A percentile compares a stretch with the other conserved stretches of the same genome.
These are phyloP conservation scores for Saguinus imperator DNA, from an alignment of 2,113 vertebrate species.

Conservation along the genomic window DNA sequence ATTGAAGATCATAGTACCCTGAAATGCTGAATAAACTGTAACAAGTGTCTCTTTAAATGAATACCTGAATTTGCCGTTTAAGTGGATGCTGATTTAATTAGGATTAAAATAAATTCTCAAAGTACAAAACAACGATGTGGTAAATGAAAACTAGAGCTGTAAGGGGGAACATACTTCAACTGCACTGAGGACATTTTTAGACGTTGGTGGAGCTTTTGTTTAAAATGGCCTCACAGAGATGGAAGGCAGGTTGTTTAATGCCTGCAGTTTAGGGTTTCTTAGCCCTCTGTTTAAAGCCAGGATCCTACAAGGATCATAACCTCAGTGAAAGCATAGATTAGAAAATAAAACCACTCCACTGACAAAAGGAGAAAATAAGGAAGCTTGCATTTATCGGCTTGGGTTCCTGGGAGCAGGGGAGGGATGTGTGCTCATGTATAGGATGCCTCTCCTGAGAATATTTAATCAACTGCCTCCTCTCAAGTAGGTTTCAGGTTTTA, in stretches of 20 bases:
- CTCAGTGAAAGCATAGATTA: neutral
- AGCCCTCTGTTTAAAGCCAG: neutral
- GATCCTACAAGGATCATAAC: conserved; percentile 2
- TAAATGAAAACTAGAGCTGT: neutral
- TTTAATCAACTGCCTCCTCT: neutral
- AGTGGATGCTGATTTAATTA: neutral
- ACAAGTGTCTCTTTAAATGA: neutral
- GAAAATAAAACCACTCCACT: neutral
- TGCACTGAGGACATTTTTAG: conserved; percentile 12
- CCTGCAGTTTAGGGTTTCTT: neutral
- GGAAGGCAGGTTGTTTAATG: neutral
- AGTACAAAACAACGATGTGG: neutral
- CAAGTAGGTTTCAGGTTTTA: conserved; percentile 9
- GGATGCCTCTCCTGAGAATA: neutral
- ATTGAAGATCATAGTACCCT: neutral
- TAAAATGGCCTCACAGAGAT: neutral
- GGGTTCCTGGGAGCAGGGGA: neutral
- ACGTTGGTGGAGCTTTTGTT: neutral
- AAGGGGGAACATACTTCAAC: neutral
- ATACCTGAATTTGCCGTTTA: neutral
- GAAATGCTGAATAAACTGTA: conserved; percentile 30
- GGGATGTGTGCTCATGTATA: neutral
- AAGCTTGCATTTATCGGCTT: neutral
- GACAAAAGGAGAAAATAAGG: neutral
- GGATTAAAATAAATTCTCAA: neutral